These are phyloP conservation scores for Esox niger DNA, from an alignment of 2,113 vertebrate genomes.

Conservation along the genomic window DNA sequence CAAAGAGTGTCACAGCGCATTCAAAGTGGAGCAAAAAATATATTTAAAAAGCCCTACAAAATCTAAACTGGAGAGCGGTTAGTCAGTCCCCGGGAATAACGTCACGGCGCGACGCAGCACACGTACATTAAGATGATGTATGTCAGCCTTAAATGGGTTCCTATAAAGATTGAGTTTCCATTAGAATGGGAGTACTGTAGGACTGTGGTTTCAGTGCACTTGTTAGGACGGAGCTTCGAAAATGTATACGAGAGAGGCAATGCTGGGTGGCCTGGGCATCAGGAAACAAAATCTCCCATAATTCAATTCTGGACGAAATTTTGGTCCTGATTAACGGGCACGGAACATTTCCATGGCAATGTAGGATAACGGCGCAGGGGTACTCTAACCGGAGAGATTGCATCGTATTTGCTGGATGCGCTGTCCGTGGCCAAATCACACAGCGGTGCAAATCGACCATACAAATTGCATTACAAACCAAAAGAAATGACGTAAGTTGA, in stretches of 20 bases:
- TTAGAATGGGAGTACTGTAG: slow-evolving; percentile 56
- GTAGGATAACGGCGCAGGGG: slow-evolving; percentile 56
- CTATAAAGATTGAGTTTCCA: slow-evolving; percentile 67
- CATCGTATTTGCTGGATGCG: slow-evolving; percentile 50
- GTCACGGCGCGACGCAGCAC: slow-evolving; percentile 54
- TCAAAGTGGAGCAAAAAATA: not conserved
- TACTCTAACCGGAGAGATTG: slow-evolving; percentile 64
- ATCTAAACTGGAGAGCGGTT: slow-evolving; percentile 40
- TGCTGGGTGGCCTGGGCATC: slow-evolving; percentile 63
- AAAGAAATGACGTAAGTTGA: not conserved
- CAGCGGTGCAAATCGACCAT: not conserved
- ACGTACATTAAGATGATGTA: slow-evolving; percentile 67
- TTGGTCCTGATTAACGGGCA: slow-evolving; percentile 40
- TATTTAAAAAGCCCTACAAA: slow-evolving; percentile 42
- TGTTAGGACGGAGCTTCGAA: slow-evolving; percentile 46
- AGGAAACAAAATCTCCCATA: slow-evolving; percentile 58
- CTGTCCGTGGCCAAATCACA: slow-evolving; percentile 27
- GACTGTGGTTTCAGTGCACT: slow-evolving; percentile 59
- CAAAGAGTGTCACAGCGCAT: not conserved
- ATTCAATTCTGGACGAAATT: slow-evolving; percentile 58
- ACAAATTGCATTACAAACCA: not conserved
- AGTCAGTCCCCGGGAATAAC: slow-evolving; percentile 44
- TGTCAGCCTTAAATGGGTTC: slow-evolving; percentile 59
- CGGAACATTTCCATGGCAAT: slow-evolving; percentile 60
- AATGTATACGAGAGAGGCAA: slow-evolving; percentile 53